Base-by-base conservation (phyloP, 2,113 vertebrate genomes). In the Motacilla alba region DNA sequence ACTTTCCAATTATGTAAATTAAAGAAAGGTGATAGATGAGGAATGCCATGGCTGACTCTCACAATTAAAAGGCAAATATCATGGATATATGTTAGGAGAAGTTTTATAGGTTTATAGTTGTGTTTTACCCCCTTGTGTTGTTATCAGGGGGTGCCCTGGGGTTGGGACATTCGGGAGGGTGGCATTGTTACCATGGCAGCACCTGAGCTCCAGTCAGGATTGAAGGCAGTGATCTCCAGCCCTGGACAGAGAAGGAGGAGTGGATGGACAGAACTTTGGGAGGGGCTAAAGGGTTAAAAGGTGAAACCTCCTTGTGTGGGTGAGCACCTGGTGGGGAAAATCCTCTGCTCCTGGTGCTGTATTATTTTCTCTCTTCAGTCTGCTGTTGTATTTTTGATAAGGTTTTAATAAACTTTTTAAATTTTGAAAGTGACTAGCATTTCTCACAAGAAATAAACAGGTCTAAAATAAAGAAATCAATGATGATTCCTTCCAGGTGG, bases 401-500 rank as follows among this genome's bases (percentile, higher is more conserved):
- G 15, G 23, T 35, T 59, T 59, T 37, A 26, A 59, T 35, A 59
- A 35, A 24, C 2, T 37, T 15, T 55, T 35, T 11, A 17, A 26
- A 26, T 28, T 35, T 26, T 59, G 23, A 1, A 35, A 59, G 5
- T 35, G 15, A 59, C 23, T 7, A 35, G 23, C n/a, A 35, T 26
- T 59, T 59, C 23, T 59, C 23, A 35, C 58, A 26, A 58, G 33
- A 59, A 59, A 24, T 35, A 35, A 59, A 35, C 0, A 2, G 10
- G 16, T 59, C 7, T 33, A 30, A 79, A 58, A 47, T 8, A 27
- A 26, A 26, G 52, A 41, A 26, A 67, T 10, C 8, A 70, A 14
- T 1, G 3, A 3, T 0, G 15, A 44, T 10, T 50, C 10, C 35
- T 39, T 9, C 18, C 10, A 10, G 2, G 8, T 4, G 39, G 50